A percentile compares a stretch with the other conserved stretches of the same genome.
phyloP scores from a whole-genome alignment of 2,113 vertebrate species.

The Raphicerus campestris region DNA sequence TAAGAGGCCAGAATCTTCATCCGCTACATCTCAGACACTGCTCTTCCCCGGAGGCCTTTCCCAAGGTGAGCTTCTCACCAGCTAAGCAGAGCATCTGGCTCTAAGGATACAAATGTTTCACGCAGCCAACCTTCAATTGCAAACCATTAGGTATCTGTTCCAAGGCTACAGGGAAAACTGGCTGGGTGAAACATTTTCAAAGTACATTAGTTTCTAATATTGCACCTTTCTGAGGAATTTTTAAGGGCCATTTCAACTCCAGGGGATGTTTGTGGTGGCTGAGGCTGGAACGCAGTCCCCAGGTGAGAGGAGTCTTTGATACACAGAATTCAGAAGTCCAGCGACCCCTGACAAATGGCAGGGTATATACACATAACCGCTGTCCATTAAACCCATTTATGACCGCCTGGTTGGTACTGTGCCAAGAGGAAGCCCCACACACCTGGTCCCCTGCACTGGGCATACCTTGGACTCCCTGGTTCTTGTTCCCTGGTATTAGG shows the following conservation, averaged over 20 bases:
- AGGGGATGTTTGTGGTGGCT: not conserved
- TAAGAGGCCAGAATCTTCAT: not conserved
- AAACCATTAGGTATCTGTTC: not conserved
- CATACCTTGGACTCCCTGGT: not conserved
- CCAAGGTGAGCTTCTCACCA: not conserved
- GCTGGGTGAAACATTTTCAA: not conserved
- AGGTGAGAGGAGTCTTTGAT: not conserved
- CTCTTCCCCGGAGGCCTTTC: not conserved
- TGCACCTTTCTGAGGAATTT: not conserved
- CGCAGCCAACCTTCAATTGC: not conserved
- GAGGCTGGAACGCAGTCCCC: not conserved
- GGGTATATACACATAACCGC: not conserved
- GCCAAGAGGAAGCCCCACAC: not conserved
- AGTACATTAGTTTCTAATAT: not conserved
- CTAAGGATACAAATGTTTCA: not conserved
- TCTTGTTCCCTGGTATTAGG: not conserved
- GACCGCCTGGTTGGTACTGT: no score
- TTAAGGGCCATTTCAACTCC: not conserved
- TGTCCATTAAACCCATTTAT: not conserved
- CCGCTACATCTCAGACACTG: not conserved
- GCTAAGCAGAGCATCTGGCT: not conserved
- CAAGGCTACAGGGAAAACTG: not conserved
- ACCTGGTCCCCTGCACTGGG: accelerated
- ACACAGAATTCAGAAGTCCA: not conserved
- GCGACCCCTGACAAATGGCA: not conserved